Evolutionary conservation across 1,140 invertebrate species (phyloP), one percentile per base, ranked within the genome.

Genomic region (Cydia strobilella): DNA sequence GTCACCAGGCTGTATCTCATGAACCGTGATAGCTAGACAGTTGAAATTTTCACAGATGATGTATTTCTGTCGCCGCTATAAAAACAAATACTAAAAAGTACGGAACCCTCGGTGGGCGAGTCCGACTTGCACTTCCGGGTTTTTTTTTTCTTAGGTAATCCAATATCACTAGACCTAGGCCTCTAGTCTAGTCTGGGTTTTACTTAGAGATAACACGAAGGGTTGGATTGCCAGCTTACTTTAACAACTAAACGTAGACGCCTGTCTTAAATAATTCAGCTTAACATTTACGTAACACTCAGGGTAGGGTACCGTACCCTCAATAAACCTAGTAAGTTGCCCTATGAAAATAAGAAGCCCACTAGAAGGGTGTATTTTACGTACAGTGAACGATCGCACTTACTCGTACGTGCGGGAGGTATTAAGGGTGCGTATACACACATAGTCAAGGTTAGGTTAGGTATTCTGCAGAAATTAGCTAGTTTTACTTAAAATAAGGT

Each of bases 341-440:
- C 27, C 65, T 69, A 69, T 69, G 65, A 69, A 69, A 39, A 69
- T 69, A 69, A 42, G 65, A 69, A 69, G 31, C 65, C 65, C 65
- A 69, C 35, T 69, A 0, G n/a, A 39, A 69, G 7, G 65, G 15
- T 54, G 51, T 59, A 59, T 59, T 23, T 23, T 59, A 69, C 35
- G 65, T 69, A 69, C 31, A 69, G 18, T 23, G 31, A 69, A 39
- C 31, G 27, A 42, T 69, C 15, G 35, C 65, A 23, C 27, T 31
- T 42, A 42, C 0, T 35, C n/a, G 31, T 18, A 39, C 31, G 31
- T 69, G 31, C 7, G 54, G 20, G 2, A 59, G 9, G 54, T 2
- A 3, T 23, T 59, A 59, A 59, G 54, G 54, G 4, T 23, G 18
- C 0, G 20, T 23, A 59, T 23, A 59, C 54, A 39, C 31, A 31